Percentiles rank a stretch among this genome's conserved stretches.
Conservation (phyloP, 2,113 vertebrate genomes). For the western clawed frog (Xenopus tropicalis) region UCB_Xtro_10.0 CM004445.2:17161001-17161500, state of each 20-base stretch:
- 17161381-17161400: neutral
- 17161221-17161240: neutral
- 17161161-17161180: no score
- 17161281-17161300: neutral
- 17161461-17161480: no score
- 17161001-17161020: neutral
- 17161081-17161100: no score
- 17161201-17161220: slow-evolving; percentile 12
- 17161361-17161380: slow-evolving; percentile 5
- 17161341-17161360: slow-evolving; percentile 18
- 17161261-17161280: no score
- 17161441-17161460: neutral
- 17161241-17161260: neutral
- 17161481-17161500: no score
- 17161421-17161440: neutral
- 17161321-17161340: slow-evolving; percentile 1
- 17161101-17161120: no score
- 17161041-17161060: no score
- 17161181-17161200: slow-evolving; percentile 5
- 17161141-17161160: no score
- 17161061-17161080: no score
- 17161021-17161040: no score
- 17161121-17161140: no score
- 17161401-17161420: neutral
- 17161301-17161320: slow-evolving; percentile 18